These are phyloP conservation scores for Zaprionus taronus DNA, from an alignment of 1,140 invertebrate genomes.

Conservation along the genomic window DNA sequence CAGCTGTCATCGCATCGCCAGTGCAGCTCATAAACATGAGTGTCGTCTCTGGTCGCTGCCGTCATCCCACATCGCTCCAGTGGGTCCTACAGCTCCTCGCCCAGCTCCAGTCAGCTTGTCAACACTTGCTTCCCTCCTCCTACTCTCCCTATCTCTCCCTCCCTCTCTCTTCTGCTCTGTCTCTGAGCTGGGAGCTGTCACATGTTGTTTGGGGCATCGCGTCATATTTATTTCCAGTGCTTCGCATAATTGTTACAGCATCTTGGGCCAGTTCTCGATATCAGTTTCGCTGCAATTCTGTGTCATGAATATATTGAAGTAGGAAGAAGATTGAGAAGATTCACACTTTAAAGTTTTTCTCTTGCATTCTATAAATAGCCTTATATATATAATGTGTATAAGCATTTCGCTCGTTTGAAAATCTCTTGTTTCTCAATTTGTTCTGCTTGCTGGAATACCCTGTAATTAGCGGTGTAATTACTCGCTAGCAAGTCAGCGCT, in stretches of 20 bases:
- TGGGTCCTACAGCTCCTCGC: not conserved
- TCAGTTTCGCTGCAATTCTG: not conserved
- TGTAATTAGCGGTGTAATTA: slow-evolving; percentile 30
- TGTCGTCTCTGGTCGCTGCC: slow-evolving; percentile 18
- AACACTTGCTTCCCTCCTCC: not conserved
- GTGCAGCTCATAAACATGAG: slow-evolving; percentile 72
- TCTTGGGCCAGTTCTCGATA: slow-evolving; percentile 28
- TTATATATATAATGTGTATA: not conserved
- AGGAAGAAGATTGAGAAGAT: too few relatives aligned
- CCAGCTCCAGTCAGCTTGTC: slow-evolving; percentile 10
- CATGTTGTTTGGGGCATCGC: slow-evolving; percentile 51
- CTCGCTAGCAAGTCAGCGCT: not conserved
- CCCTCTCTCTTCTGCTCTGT: too few relatives aligned
- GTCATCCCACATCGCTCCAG: not conserved
- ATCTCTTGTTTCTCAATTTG: not conserved
- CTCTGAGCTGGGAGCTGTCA: slow-evolving; percentile 42
- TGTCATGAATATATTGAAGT: not conserved
- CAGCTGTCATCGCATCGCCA: slow-evolving; percentile 74
- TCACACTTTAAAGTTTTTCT: too few relatives aligned
- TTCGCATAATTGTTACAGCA: slow-evolving; percentile 56
- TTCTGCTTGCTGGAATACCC: not conserved
- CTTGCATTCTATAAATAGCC: too few relatives aligned
- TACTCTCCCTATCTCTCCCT: not conserved
- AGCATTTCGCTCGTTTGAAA: not conserved
- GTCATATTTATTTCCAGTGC: slow-evolving; percentile 58